Evolutionary conservation across 2,888 invertebrate genomes (phyloP), one percentile per base, ranked within the genome.

Genomic region (Volucella zonaria): DNA sequence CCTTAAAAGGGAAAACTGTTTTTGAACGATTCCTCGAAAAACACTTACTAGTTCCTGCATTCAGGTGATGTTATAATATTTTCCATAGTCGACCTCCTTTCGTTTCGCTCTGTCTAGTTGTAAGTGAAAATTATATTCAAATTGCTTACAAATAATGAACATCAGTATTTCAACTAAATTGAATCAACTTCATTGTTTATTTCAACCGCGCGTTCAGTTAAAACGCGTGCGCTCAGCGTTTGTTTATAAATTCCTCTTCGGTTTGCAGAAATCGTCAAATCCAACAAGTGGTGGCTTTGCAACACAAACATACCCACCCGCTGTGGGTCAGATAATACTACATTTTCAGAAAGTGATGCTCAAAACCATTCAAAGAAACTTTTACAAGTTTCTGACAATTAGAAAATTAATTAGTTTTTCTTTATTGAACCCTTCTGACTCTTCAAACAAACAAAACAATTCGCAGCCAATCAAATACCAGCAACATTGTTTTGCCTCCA

Each of bases 231-330:
- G 67, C 15, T 45, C 11, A n/a, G 3, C 47, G 9, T 56, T 56
- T 79, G 61, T 74, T 74, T 49, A 78, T n/a, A 4, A 47, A 47
- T 49, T 40, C 8, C 0, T 38, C 2, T 11, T 42, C 9, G 31
- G 40, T 31, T 70, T 70, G 58, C 70, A 58, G 47, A 77, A 45
- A 51, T 18, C 14, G 6, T 10, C 23, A 1, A 67, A 61, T 42
- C 23, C 77, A 76, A 82, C 81, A 82, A 23, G 77, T 82, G 76
- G 81, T 66, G 43, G 23, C 14, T 51, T 18, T 6, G 42, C 61
- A 70, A 56, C 68, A 77, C 49, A 68, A 61, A 75, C 58, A 75
- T 51, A 18, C 18, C 18, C 8, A 66, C 31, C 31, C 31, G 4
- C 31, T 31, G 31, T 31, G 6, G 6, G 31, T 31, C 31, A 6